Percentiles rank a stretch among this genome's conserved stretches.
Conservation (phyloP, 2,797 vertebrate species). For the Geotrypetes seraphini region DNA sequence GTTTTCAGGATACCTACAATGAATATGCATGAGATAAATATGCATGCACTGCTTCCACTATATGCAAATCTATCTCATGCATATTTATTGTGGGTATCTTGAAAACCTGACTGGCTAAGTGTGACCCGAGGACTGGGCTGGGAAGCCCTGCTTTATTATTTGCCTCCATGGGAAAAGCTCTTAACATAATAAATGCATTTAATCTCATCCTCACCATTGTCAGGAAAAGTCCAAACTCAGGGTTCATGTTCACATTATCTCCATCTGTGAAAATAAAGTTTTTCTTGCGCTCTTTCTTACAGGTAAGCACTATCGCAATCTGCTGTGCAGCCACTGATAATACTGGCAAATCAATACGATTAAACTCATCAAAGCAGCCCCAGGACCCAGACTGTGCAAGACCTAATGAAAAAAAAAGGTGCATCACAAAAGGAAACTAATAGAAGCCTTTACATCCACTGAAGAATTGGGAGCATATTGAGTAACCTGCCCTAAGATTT, state of each 20-base stretch:
- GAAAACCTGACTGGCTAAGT: too few species aligned
- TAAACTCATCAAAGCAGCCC: constrained; percentile 98
- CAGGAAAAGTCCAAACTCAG: constrained; percentile 93
- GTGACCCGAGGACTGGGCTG: too few species aligned
- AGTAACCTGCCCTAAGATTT: too few species aligned
- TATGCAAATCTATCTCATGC: too few species aligned
- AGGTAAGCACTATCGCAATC: constrained; percentile 84
- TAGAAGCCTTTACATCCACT: too few species aligned
- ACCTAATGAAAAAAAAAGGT: constrained; percentile 53
- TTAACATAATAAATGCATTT: background rate
- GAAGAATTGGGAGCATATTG: too few species aligned
- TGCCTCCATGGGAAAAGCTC: too few species aligned
- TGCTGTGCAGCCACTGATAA: constrained; percentile 94
- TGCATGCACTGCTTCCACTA: too few species aligned
- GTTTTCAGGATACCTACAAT: too few species aligned
- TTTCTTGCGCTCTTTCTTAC: constrained; percentile 82
- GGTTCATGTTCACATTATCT: constrained; percentile 84
- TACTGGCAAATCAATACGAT: constrained; percentile 89
- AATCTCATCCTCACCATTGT: constrained; percentile 73
- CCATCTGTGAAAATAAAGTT: constrained; percentile 90
- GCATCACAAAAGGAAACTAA: background rate
- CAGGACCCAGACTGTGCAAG: constrained; percentile 94
- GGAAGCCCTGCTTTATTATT: too few species aligned
- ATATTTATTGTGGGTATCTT: too few species aligned
- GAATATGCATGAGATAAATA: too few species aligned